Evolutionary conservation across 1,140 invertebrate species (phyloP).

Genomic region (Calycopis cecrops): DNA sequence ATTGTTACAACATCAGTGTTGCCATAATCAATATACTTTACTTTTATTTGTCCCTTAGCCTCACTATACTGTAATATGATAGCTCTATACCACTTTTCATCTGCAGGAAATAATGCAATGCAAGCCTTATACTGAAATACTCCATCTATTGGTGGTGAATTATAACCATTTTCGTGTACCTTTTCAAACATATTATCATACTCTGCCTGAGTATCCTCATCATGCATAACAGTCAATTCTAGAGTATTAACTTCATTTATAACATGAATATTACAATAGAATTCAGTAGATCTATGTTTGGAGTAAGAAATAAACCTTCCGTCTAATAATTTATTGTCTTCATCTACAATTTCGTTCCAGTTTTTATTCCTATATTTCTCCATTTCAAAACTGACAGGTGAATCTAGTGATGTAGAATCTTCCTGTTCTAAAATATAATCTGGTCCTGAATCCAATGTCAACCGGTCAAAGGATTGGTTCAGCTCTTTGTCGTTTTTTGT

Average conservation of each 20-base stretch:
- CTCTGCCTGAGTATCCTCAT: slow-evolving; percentile 31
- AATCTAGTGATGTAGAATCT: slow-evolving; percentile 30
- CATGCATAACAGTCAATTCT: slow-evolving; percentile 43
- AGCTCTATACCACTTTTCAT: slow-evolving; percentile 57
- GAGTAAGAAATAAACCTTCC: slow-evolving; percentile 36
- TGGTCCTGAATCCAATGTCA: slow-evolving; percentile 46
- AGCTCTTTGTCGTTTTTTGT: slow-evolving; percentile 13
- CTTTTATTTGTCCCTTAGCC: slow-evolving; percentile 45
- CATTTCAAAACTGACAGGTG: slow-evolving; percentile 33
- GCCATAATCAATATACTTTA: slow-evolving; percentile 65
- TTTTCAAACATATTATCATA: slow-evolving; percentile 49
- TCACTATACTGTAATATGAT: slow-evolving; percentile 51
- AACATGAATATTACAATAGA: slow-evolving; percentile 44
- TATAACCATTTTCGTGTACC: slow-evolving; percentile 33
- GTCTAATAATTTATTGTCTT: slow-evolving; percentile 30
- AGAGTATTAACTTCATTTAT: slow-evolving; percentile 42
- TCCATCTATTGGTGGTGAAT: slow-evolving; percentile 41
- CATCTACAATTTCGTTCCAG: slow-evolving; percentile 51
- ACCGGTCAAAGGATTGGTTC: slow-evolving; percentile 17
- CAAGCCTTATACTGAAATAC: slow-evolving; percentile 62
- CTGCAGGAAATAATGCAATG: slow-evolving; percentile 50
- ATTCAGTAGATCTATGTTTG: slow-evolving; percentile 31
- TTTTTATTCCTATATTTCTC: slow-evolving; percentile 36
- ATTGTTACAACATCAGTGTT: slow-evolving; percentile 52
- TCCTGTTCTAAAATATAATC: slow-evolving; percentile 55